Evolutionary conservation across 2,888 invertebrate genomes (phyloP), one percentile per base, ranked within the genome.

Genomic region (Brachyopa scutellaris): DNA sequence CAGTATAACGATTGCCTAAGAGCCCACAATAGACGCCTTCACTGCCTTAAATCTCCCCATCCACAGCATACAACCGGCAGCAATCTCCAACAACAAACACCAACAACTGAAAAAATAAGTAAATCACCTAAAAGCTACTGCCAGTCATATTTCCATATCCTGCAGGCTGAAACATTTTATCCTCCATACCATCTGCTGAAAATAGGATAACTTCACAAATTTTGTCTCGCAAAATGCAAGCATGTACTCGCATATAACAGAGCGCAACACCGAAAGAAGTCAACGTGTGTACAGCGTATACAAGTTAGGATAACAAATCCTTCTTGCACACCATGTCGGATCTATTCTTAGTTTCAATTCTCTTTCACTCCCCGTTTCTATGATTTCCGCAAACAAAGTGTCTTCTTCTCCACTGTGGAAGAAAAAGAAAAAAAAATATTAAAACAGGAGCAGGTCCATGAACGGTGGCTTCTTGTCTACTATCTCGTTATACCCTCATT

Each of bases 181-280:
- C 51, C 49, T 57, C 45, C 57, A 36, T 45, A 59, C 67, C 80
- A 74, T 59, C 74, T 80, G 80, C 69, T 57, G 57, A 40, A 62
- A 74, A 57, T 80, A 69, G 49, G 45, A 76, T 53, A 57, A 76
- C 76, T 80, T 80, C 59, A 70, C 64, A 82, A 82, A 82, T 61
- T n/a, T 19, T 66, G 33, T 53, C 47, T 67, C 9, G 40, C 31
- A 70, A 49, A 73, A 59, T 42, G 59, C 51, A 64, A 31, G 47
- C 33, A 62, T 55, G 74, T 49, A 45, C 53, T 13, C 29, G 7
- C 3, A 15, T 13, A 51, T 31, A 70, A 21, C 4, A 23, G 17
- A 26, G 40, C n/a, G 17, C 33, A 15, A 31, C 8, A 31, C 13
- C 19, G 40, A 55, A 29, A 11, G 33, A 3, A 47, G 21, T 55